Evolutionary conservation across 2,888 invertebrate species (phyloP), one percentile per base, ranked within the genome.

Genomic region (Idaea biselata): DNA sequence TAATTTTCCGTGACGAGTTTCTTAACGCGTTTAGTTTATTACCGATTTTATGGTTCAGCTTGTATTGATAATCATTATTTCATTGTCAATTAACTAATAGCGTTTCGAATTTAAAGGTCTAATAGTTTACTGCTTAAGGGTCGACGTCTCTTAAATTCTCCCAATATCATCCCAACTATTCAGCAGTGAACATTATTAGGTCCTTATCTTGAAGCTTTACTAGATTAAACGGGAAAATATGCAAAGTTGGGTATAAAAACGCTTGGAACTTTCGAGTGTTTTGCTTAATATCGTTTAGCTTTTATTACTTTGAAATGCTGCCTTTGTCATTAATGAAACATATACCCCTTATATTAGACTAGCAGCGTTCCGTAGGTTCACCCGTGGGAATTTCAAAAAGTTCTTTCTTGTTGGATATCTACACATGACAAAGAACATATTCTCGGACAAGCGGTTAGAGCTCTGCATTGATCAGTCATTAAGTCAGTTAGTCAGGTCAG

Each of bases 1-100:
- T 82, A 78, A 84, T 76, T 71, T 62, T 68, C 80, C 84, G 79
- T 86, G 84, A 83, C 81, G 75, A 71, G 79, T 82, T 77, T 78
- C 70, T 73, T 74, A 75, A 78, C 69, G 71, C 74, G 68, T 73
- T 73, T 66, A 69, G 70, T 79, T 81, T 78, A 87, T 88, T 87
- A 87, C 73, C 79, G 73, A 88, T 88, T 84, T 78, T 77, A 87
- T 82, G 86, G 70, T 67, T 63, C 67, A 65, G 72, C 65, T 61
- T 76, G 78, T 74, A 77, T 73, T 73, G 68, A 70, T 72, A 73
- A 76, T 75, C 65, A 73, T 78, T 73, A 73, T 77, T 74, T 76
- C 72, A 69, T 69, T 74, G 72, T 73, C 71, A 77, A 79, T 81
- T 77, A 71, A 74, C 71, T 74, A 76, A 78, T 73, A 68, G 66